A percentile compares a stretch with the other conserved stretches of the same genome.
phyloP scores from a whole-genome alignment of 2,113 vertebrate genomes.

The Erinaceus europaeus region DNA sequence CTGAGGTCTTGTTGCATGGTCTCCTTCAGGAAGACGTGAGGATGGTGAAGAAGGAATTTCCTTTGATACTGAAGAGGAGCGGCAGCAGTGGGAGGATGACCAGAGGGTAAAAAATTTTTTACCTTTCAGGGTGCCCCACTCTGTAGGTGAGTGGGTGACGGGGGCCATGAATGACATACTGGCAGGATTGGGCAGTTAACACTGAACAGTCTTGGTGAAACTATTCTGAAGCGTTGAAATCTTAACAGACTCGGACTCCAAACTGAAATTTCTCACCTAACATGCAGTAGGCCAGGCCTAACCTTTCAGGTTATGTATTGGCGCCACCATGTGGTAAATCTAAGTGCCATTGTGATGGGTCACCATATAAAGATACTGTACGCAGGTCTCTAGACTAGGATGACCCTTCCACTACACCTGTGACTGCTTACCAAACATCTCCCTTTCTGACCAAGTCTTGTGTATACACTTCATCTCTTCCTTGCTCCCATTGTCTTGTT shows the following conservation, averaged over 20 bases:
- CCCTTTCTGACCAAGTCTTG: not conserved
- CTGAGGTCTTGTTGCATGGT: not conserved
- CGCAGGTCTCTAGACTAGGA: not conserved
- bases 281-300: fast-evolving
- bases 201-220: not conserved
- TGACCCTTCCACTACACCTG: not conserved
- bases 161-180: not conserved
- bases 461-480: not conserved
- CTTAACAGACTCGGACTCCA: not conserved
- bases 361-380: fast-evolving
- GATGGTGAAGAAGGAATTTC: conserved; percentile 89
- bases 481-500: not conserved
- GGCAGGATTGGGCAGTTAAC: not conserved
- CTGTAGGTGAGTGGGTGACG: not conserved
- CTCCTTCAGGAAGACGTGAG: conserved; percentile 83
- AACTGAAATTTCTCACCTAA: not conserved
- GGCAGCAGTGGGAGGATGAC: conserved; percentile 96
- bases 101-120: conserved; percentile 86
- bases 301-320: not conserved
- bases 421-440: not conserved
- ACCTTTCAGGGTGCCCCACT: not conserved
- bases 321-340: conserved; percentile 3
- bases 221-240: not conserved
- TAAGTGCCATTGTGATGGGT: not conserved
- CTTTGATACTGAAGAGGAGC: conserved; percentile 93